phyloP scores from a whole-genome alignment of 1,140 invertebrate species.

The Stegodyphus mimosarum region DNA sequence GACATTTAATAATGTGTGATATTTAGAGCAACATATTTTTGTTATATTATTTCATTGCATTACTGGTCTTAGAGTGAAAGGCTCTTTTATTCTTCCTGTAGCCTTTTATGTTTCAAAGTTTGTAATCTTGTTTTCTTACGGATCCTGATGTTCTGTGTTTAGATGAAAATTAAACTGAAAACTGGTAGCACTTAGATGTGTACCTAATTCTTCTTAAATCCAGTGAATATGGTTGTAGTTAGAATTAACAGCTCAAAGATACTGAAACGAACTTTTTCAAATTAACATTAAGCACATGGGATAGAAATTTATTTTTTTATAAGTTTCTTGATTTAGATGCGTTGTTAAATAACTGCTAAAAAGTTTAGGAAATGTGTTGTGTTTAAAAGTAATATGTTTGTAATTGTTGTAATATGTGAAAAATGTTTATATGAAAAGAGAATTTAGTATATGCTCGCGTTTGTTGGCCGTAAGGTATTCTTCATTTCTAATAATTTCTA shows the following conservation, averaged over 20 bases:
- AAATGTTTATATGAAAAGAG: slow-evolving; percentile 33
- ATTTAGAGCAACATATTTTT: slow-evolving; percentile 54
- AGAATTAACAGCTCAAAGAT: slow-evolving; percentile 41
- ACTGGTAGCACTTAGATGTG: slow-evolving; percentile 18
- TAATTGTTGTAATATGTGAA: slow-evolving; percentile 35
- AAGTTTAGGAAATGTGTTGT: slow-evolving; percentile 29
- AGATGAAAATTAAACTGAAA: background rate
- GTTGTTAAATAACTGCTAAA: slow-evolving; percentile 25
- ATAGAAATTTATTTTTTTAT: slow-evolving; percentile 51
- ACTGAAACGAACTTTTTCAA: slow-evolving; percentile 44
- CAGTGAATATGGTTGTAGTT: slow-evolving; percentile 26
- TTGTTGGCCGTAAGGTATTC: background rate
- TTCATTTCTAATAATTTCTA: background rate
- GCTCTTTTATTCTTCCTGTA: slow-evolving; percentile 13
- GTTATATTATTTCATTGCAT: slow-evolving; percentile 40
- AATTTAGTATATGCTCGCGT: background rate
- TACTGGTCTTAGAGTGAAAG: background rate
- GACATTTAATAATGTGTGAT: slow-evolving; percentile 53
- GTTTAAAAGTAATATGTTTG: slow-evolving; percentile 30
- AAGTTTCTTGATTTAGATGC: slow-evolving; percentile 34
- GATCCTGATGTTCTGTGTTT: background rate
- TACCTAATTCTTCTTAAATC: slow-evolving; percentile 11
- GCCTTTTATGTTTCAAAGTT: background rate
- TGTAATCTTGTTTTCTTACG: slow-evolving; percentile 10
- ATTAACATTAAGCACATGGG: slow-evolving; percentile 23